phyloP scores from a whole-genome alignment of 2,888 invertebrate species.

The Cheilosia vernalis region DNA sequence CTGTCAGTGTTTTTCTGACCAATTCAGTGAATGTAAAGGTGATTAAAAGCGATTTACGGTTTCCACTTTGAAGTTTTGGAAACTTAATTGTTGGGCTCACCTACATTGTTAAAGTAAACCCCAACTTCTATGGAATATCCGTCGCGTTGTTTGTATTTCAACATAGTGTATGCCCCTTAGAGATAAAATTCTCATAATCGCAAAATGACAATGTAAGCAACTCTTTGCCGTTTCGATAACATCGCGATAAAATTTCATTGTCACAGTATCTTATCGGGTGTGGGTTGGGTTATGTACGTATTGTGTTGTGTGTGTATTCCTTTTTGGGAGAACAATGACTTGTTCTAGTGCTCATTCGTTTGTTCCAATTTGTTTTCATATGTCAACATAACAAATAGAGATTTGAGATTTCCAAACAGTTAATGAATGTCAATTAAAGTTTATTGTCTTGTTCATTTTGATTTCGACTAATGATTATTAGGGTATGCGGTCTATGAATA shows the following conservation, averaged over 20 bases:
- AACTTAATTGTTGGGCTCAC: no score
- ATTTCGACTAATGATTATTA: no score
- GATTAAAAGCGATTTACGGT: no score
- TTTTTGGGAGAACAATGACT: conserved; percentile 25
- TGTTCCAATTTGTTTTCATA: conserved; percentile 39
- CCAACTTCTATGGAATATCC: no score
- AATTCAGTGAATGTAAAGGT: no score
- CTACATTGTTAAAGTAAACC: no score
- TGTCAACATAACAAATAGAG: background rate
- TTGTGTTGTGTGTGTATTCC: conserved; percentile 10
- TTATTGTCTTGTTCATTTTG: background rate
- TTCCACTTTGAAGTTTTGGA: no score
- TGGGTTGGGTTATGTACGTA: no score
- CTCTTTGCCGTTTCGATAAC: conserved; percentile 8
- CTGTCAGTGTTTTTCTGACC: no score
- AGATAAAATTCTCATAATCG: background rate
- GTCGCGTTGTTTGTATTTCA: no score
- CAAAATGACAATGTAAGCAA: conserved; percentile 16
- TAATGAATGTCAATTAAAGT: conserved; percentile 39
- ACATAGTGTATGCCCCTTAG: background rate
- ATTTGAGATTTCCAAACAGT: conserved; percentile 14
- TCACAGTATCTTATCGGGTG: conserved; percentile 37
- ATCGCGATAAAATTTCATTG: conserved; percentile 40
- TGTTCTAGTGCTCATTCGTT: conserved; percentile 33
- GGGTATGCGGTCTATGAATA: no score